Conservation (phyloP, 2,797 vertebrate genomes). For the Tragelaphus oryx region DNA sequence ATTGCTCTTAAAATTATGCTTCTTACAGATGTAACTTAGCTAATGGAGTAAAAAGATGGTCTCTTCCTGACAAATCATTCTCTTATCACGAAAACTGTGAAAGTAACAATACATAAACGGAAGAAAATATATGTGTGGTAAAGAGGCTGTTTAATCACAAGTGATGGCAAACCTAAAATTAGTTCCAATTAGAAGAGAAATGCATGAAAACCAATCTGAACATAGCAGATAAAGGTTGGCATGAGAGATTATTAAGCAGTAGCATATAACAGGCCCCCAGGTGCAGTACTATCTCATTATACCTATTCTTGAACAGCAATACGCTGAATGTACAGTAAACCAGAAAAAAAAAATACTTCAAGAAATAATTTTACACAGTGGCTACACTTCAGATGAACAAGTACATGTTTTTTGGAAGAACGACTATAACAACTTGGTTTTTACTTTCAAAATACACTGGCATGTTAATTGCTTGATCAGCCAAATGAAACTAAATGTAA, state of each 20-base stretch:
- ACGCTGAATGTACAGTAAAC: conserved; percentile 67
- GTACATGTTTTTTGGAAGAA: conserved; percentile 81
- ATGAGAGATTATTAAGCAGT: conserved; percentile 78
- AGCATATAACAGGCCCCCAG: conserved; percentile 75
- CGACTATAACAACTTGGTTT: conserved; percentile 83
- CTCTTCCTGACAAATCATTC: conserved; percentile 57
- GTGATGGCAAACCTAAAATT: conserved; percentile 82
- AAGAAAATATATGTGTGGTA: conserved; percentile 76
- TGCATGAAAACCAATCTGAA: conserved; percentile 75
- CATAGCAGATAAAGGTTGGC: conserved; percentile 77
- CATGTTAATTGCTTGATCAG: conserved; percentile 91
- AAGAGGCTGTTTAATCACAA: conserved; percentile 74
- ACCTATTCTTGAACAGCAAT: conserved; percentile 75
- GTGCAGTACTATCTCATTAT: conserved; percentile 78
- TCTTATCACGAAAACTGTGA: conserved; percentile 62
- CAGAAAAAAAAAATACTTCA: conserved; percentile 51
- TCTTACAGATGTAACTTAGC: conserved; percentile 73
- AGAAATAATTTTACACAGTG: conserved; percentile 74
- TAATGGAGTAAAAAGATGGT: conserved; percentile 75
- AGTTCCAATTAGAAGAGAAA: conserved; percentile 83
- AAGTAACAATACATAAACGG: conserved; percentile 71
- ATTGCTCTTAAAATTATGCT: conserved; percentile 77
- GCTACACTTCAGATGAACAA: conserved; percentile 78
- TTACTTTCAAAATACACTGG: conserved; percentile 87
- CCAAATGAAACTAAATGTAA: conserved; percentile 99